These are phyloP conservation scores for Hipparchia semele DNA, from an alignment of 2,888 invertebrate species.

Conservation along the genomic window DNA sequence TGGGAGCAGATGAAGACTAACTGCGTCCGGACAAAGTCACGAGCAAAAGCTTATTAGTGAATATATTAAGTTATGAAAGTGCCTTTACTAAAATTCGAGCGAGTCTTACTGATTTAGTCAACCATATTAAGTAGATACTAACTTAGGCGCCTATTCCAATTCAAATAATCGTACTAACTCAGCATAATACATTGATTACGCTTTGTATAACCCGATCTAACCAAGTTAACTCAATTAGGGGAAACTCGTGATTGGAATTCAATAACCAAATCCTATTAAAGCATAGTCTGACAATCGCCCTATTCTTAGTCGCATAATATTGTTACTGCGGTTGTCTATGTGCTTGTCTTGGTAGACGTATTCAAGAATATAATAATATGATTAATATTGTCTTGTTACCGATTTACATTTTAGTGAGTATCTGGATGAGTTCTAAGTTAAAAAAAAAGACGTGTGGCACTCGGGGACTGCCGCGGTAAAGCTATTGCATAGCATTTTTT, in stretches of 20 bases:
- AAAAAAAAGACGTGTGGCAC: too few relatives aligned
- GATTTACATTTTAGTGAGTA: not conserved
- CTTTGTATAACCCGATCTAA: slow-evolving; percentile 22
- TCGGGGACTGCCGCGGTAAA: too few relatives aligned
- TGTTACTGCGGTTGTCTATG: slow-evolving; percentile 13
- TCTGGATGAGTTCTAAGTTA: too few relatives aligned
- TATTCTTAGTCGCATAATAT: slow-evolving; percentile 26
- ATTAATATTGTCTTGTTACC: not conserved
- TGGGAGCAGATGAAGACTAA: too few relatives aligned
- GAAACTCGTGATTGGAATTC: slow-evolving; percentile 33
- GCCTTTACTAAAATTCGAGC: too few relatives aligned
- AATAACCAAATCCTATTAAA: slow-evolving; percentile 32
- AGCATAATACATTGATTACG: slow-evolving; percentile 17
- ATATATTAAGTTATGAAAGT: too few relatives aligned
- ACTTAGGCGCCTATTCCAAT: not conserved
- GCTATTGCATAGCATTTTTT: too few relatives aligned
- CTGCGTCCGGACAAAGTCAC: too few relatives aligned
- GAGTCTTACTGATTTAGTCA: too few relatives aligned
- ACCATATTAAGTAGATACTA: not conserved
- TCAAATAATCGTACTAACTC: slow-evolving; percentile 6
- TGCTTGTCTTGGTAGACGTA: not conserved
- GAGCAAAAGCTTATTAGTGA: too few relatives aligned
- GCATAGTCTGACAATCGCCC: slow-evolving; percentile 22
- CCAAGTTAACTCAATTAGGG: slow-evolving; percentile 25
- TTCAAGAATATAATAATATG: not conserved